phyloP scores from a whole-genome alignment of 2,888 invertebrate genomes.

The Alviniconcha strummeri region DNA sequence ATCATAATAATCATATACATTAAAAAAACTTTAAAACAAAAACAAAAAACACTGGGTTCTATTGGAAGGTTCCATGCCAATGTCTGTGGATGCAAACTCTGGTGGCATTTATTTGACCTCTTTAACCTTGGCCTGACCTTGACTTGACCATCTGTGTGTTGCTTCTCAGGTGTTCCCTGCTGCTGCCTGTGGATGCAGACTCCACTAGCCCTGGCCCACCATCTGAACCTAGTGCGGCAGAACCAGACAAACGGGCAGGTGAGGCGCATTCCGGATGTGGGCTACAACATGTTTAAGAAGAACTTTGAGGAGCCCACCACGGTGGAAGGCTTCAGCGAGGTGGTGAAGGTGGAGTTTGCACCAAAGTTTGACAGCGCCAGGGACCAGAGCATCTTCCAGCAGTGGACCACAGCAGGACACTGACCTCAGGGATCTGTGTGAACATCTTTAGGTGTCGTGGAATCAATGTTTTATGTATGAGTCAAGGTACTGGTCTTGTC shows the following conservation, averaged over 20 bases:
- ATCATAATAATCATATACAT: too few species aligned
- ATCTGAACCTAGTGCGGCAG: constrained; percentile 68
- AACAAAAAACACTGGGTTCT: too few species aligned
- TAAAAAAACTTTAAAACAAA: too few species aligned
- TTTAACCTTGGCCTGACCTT: too few species aligned
- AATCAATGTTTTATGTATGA: background rate
- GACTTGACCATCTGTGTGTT: background rate
- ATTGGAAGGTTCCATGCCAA: background rate
- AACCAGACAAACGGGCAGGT: constrained; percentile 63
- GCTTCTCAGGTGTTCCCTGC: constrained; percentile 58
- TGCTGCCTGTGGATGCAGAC: constrained; percentile 68
- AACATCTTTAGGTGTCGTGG: background rate
- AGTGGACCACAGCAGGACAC: constrained; percentile 60
- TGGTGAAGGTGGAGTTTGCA: constrained; percentile 59
- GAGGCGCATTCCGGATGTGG: constrained; percentile 69
- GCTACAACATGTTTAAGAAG: constrained; percentile 68
- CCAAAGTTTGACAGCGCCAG: constrained; percentile 58
- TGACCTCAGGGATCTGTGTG: constrained; percentile 15
- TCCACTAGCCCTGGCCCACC: constrained; percentile 62
- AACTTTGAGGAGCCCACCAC: constrained; percentile 61
- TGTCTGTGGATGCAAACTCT: too few species aligned
- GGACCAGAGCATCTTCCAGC: constrained; percentile 60
- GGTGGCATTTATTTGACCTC: too few species aligned
- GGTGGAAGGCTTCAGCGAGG: constrained; percentile 65
- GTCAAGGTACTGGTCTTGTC: too few species aligned